These are phyloP conservation scores for Cyprinodon brontotheroides DNA, from an alignment of 2,113 vertebrate species.

Conservation along the genomic window DNA sequence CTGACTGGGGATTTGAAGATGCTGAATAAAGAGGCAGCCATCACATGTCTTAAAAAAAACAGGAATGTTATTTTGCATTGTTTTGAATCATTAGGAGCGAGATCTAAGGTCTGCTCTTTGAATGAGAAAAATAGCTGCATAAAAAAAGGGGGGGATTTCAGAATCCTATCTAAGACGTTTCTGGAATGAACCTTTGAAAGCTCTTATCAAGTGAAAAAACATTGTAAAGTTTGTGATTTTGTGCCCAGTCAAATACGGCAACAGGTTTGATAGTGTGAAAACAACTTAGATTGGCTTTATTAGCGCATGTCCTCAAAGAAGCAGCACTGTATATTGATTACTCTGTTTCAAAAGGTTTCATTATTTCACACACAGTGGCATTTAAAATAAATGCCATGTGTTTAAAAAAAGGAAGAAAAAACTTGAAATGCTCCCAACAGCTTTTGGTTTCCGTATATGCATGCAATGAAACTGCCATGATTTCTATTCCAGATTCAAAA, in stretches of 20 bases:
- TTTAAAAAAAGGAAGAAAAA: too few species aligned
- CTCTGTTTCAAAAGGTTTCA: constrained; percentile 18
- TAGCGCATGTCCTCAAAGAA: constrained; percentile 52
- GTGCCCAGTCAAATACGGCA: constrained; percentile 36
- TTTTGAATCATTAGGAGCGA: constrained; percentile 25
- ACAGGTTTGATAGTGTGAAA: constrained; percentile 39
- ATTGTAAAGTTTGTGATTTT: constrained; percentile 29
- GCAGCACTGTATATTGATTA: constrained; percentile 10
- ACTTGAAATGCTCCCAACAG: too few species aligned
- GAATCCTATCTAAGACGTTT: constrained; percentile 27
- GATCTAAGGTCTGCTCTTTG: constrained; percentile 17
- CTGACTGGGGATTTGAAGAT: constrained; percentile 56
- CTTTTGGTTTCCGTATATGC: too few species aligned
- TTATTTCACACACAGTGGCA: not conserved
- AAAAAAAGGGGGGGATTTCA: constrained; percentile 18
- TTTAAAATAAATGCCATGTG: not conserved
- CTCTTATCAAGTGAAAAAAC: constrained; percentile 33
- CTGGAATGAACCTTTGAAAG: constrained; percentile 45
- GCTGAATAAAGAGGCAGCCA: constrained; percentile 43
- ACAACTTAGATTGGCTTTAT: not conserved
- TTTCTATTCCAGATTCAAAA: not conserved
- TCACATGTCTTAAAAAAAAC: constrained; percentile 26
- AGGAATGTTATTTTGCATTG: constrained; percentile 50
- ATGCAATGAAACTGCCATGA: not conserved
- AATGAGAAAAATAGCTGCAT: constrained; percentile 13